These are phyloP conservation scores for Aplysina aerophoba DNA, from an alignment of 37 sponge, comb jelly and placozoan species.

Conservation along the genomic window DNA sequence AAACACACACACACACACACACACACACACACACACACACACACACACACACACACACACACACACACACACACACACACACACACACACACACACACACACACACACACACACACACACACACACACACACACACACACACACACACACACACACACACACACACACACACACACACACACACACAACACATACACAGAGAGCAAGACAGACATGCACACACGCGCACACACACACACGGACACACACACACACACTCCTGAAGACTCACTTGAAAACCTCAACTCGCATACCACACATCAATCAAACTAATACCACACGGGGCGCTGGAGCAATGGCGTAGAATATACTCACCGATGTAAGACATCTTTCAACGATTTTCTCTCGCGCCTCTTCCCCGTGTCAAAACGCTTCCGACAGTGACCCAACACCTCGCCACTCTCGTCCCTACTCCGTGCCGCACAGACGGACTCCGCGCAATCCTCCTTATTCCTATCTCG, in stretches of 20 bases:
- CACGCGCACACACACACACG: constrained; percentile 2
- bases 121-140: constrained; percentile 51
- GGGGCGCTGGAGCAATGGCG: too few species aligned
- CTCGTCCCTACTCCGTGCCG: too few species aligned
- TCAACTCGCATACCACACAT: too few species aligned
- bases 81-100: constrained; percentile 34
- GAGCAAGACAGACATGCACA: not conserved
- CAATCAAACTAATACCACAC: too few species aligned
- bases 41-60: constrained; percentile 46
- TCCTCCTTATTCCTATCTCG: too few species aligned
- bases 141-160: constrained; percentile 46
- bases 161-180: constrained; percentile 12
- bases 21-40: constrained; percentile 31
- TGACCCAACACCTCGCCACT: too few species aligned
- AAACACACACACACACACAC: constrained; percentile 23
- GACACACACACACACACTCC: constrained; percentile 38
- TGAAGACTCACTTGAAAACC: too few species aligned
- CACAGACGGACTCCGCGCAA: too few species aligned
- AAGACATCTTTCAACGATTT: too few species aligned
- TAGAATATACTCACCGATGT: too few species aligned
- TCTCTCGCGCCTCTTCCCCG: too few species aligned
- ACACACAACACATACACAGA: constrained; percentile 30
- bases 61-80: constrained; percentile 46
- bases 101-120: constrained; percentile 32
- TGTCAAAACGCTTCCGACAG: too few species aligned